Evolutionary conservation across 2,888 invertebrate species (phyloP), one percentile per base, ranked within the genome.

Genomic region (Epinotia brunnichana): DNA sequence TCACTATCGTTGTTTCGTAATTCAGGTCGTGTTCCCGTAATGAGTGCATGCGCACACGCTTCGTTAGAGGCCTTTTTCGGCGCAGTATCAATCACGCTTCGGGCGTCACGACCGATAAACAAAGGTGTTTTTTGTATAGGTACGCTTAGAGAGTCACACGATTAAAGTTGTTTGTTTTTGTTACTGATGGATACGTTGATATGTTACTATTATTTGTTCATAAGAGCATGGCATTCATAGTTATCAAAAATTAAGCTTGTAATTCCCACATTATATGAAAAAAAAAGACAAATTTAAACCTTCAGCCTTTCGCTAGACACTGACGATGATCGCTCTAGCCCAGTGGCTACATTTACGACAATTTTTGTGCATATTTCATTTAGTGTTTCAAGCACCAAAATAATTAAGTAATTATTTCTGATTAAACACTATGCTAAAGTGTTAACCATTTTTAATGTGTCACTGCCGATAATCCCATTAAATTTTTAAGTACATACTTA

Each of bases 21-120:
- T 87, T 80, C 85, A 81, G 89, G 85, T 86, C 85, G 81, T 67
- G 67, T 63, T 60, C 68, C 59, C 35, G 53, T 73, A 69, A 69
- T 66, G 69, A 64, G 73, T 73, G 61, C 53, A 61, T 61, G 53
- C 59, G 62, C 63, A 64, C 69, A 72, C 56, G 61, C 67, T 61
- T 67, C 61, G 71, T 71, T 60, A 67, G 71, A 71, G 72, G 72
- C 72, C 72, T 72, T 72, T 71, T 72, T 72, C 72, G 72, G 72
- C 60, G 67, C 67, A 29, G 72, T 68, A 68, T 68, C 61, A 68
- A 72, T 72, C 86, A 86, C 85, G 83, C 81, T 85, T 84, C 81
- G 61, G 39, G 5, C 62, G 69, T 72, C 72, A 72, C 72, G 72
- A 72, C 72, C 48, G 64, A 72, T 72, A 72, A 64, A 72, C 72